These are phyloP conservation scores for Anguilla rostrata DNA, from an alignment of 2,113 vertebrate species.

Conservation along the genomic window DNA sequence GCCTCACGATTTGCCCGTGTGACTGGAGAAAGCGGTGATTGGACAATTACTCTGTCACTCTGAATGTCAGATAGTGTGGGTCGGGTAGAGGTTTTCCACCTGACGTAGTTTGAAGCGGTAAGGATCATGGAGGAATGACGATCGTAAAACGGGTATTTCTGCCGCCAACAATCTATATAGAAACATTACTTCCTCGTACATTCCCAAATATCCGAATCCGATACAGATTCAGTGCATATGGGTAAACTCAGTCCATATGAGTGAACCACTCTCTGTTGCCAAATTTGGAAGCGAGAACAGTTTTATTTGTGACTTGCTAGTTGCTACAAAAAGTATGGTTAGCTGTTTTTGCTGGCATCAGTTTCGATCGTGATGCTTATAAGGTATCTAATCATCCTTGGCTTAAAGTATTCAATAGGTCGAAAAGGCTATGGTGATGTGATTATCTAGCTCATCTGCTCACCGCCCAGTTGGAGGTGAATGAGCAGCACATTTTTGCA, in stretches of 20 bases:
- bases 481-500: background rate
- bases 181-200: background rate
- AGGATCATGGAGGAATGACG: background rate
- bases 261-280: background rate
- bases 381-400: background rate
- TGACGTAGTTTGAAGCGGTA: constrained; percentile 29
- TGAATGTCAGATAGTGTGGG: background rate
- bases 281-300: background rate
- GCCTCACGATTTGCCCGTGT: constrained; percentile 54
- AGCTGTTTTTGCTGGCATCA: background rate
- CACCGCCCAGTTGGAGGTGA: background rate
- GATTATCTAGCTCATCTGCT: background rate
- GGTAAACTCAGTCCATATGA: background rate
- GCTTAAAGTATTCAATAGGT: background rate
- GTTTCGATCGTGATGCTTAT: background rate
- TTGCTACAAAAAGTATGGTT: background rate
- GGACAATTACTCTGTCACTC: constrained; percentile 51
- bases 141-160: background rate
- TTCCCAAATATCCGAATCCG: no score
- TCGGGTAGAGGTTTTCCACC: constrained; percentile 36
- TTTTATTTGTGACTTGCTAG: no score
- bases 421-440: no score
- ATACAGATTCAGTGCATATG: no score
- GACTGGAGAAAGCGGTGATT: constrained; percentile 46
- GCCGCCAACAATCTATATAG: background rate